These are phyloP conservation scores for Rhodophaea formosa DNA, from an alignment of 2,888 invertebrate genomes.

Conservation along the genomic window DNA sequence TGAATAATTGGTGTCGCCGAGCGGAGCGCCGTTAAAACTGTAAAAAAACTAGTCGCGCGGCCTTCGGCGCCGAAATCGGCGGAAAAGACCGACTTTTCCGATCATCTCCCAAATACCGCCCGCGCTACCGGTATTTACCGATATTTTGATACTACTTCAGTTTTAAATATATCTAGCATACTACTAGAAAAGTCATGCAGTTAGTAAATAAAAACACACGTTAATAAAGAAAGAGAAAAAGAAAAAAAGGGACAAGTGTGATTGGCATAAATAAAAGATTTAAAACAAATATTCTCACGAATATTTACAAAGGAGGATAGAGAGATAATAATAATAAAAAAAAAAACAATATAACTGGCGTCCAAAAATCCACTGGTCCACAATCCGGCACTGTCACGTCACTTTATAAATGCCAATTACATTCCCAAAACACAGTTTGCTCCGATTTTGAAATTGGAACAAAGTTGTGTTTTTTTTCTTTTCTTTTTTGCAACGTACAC, in stretches of 20 bases:
- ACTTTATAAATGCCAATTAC: constrained; percentile 79
- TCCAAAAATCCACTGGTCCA: constrained; percentile 68
- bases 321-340: constrained; percentile 39
- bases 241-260: constrained; percentile 66
- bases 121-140: constrained; percentile 24
- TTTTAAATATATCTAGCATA: constrained; percentile 22
- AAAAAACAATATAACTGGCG: constrained; percentile 52
- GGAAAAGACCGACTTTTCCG: constrained; percentile 50
- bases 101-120: constrained; percentile 32
- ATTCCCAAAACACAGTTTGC: constrained; percentile 59
- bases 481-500: constrained; percentile 62
- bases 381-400: constrained; percentile 69
- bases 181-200: constrained; percentile 48
- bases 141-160: not conserved
- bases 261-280: constrained; percentile 73
- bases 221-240: constrained; percentile 36
- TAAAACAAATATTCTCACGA: constrained; percentile 56
- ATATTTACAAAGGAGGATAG: constrained; percentile 62
- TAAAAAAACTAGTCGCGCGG: constrained; percentile 74
- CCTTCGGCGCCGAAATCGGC: constrained; percentile 68
- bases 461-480: constrained; percentile 40
- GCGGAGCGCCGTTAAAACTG: constrained; percentile 74
- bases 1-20: constrained; percentile 47
- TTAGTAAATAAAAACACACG: constrained; percentile 49
- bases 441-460: constrained; percentile 41